These are phyloP conservation scores for Chalcis sispes DNA, from an alignment of 2,888 invertebrate species.

Conservation along the genomic window DNA sequence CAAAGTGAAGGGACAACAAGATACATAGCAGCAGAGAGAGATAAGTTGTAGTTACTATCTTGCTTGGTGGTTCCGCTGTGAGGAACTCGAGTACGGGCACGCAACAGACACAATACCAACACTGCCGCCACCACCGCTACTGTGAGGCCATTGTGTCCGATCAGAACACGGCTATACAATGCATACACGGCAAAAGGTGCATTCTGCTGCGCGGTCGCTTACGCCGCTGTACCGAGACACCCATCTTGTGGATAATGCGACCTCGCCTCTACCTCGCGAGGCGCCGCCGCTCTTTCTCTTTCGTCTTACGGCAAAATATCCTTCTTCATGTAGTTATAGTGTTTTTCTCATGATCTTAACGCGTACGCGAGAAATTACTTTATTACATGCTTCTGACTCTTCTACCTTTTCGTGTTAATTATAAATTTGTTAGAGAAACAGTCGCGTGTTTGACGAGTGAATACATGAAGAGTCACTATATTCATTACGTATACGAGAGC, in stretches of 20 bases:
- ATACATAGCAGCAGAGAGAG: background rate
- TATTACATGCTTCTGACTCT: background rate
- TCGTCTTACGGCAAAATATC: no score
- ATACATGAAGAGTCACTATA: no score
- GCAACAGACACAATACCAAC: conserved; percentile 24
- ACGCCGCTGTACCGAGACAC: conserved; percentile 12
- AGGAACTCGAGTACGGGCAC: background rate
- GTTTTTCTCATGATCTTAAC: no score
- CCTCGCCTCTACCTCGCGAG: background rate
- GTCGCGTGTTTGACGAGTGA: no score
- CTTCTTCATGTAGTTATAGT: no score
- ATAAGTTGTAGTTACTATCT: conserved; percentile 24
- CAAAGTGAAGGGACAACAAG: conserved; percentile 27
- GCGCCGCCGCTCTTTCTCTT: no score
- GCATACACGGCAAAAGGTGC: conserved; percentile 27
- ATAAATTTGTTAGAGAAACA: background rate
- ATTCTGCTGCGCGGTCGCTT: conserved; percentile 10
- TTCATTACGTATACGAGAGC: no score
- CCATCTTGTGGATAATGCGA: conserved; percentile 12
- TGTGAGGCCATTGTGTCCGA: conserved; percentile 22
- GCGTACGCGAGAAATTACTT: conserved; percentile 4
- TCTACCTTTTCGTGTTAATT: background rate
- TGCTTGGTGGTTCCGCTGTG: conserved; percentile 30
- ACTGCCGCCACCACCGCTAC: conserved; percentile 17
- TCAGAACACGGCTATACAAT: conserved; percentile 13